Evolutionary conservation across 2,888 invertebrate species (phyloP).

Genomic region (Xylota segnis): DNA sequence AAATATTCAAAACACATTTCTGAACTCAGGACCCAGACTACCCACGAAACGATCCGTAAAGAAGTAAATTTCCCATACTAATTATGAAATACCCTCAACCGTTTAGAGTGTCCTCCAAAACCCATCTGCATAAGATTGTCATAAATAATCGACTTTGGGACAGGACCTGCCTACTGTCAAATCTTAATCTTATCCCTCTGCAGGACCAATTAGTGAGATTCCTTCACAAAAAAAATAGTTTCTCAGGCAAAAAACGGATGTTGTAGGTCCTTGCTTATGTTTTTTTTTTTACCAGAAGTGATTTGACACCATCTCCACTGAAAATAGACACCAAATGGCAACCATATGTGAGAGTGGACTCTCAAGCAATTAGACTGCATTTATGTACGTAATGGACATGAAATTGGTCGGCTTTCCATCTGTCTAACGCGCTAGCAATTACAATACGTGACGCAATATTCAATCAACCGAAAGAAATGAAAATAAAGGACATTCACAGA

Average conservation of each 20-base stretch:
- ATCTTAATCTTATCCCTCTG: slow-evolving; percentile 11
- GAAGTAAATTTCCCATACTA: slow-evolving; percentile 60
- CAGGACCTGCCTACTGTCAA: slow-evolving; percentile 39
- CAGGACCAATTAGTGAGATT: slow-evolving; percentile 40
- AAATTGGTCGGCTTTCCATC: slow-evolving; percentile 62
- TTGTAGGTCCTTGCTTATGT: slow-evolving; percentile 47
- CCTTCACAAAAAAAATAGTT: slow-evolving; percentile 9
- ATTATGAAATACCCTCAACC: slow-evolving; percentile 49
- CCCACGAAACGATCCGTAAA: slow-evolving; percentile 28
- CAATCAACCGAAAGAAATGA: slow-evolving; percentile 64
- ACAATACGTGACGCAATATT: slow-evolving; percentile 42
- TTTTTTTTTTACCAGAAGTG: slow-evolving; percentile 19
- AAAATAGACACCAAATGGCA: slow-evolving; percentile 60
- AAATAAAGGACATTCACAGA: slow-evolving; percentile 31
- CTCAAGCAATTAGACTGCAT: slow-evolving; percentile 66
- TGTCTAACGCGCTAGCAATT: slow-evolving; percentile 43
- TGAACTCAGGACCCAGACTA: neutral
- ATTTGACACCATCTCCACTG: slow-evolving; percentile 47
- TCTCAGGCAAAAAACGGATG: slow-evolving; percentile 55
- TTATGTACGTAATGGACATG: slow-evolving; percentile 71
- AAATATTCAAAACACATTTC: slow-evolving; percentile 55
- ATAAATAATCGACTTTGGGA: slow-evolving; percentile 17
- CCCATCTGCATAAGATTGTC: slow-evolving; percentile 38
- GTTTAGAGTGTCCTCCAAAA: slow-evolving; percentile 38
- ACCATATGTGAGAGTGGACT: slow-evolving; percentile 55